A percentile compares a stretch with the other conserved stretches of the same genome.
phyloP scores from a whole-genome alignment of 1,140 invertebrate species.

The Drosophila virilis region DNA sequence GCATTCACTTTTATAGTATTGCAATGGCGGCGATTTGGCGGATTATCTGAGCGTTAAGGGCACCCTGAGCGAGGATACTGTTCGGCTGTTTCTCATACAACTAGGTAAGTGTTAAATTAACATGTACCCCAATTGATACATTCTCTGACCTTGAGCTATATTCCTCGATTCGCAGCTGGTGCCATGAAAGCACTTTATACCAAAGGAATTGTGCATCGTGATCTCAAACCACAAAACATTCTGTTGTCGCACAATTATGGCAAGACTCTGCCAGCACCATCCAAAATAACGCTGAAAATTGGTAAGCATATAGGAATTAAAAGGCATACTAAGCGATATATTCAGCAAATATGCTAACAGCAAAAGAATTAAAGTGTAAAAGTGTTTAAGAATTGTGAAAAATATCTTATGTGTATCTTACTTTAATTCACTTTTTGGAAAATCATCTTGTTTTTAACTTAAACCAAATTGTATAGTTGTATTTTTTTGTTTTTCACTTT shows the following conservation, averaged over 20 bases:
- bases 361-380: too few species aligned
- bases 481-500: too few species aligned
- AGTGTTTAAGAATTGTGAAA: too few species aligned
- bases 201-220: conserved; percentile 99
- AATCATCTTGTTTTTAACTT: too few species aligned
- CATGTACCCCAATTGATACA: neutral
- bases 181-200: conserved; percentile 98
- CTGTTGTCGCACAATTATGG: conserved; percentile 93
- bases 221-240: conserved; percentile 99
- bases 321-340: too few species aligned
- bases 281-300: conserved; percentile 97
- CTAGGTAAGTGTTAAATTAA: conserved; percentile 88
- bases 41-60: conserved; percentile 97
- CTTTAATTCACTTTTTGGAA: too few species aligned
- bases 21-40: conserved; percentile 99
- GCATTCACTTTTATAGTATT: conserved; percentile 90
- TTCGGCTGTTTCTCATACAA: conserved; percentile 96
- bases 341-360: too few species aligned
- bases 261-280: conserved; percentile 92
- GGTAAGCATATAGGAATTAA: conserved; percentile 46
- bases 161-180: conserved; percentile 88
- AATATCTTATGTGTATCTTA: too few species aligned
- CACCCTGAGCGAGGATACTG: conserved; percentile 98
- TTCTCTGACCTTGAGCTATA: neutral
- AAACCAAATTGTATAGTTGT: too few species aligned